phyloP scores from a whole-genome alignment of 2,888 invertebrate genomes.

The Eupithecia pulchellata region DNA sequence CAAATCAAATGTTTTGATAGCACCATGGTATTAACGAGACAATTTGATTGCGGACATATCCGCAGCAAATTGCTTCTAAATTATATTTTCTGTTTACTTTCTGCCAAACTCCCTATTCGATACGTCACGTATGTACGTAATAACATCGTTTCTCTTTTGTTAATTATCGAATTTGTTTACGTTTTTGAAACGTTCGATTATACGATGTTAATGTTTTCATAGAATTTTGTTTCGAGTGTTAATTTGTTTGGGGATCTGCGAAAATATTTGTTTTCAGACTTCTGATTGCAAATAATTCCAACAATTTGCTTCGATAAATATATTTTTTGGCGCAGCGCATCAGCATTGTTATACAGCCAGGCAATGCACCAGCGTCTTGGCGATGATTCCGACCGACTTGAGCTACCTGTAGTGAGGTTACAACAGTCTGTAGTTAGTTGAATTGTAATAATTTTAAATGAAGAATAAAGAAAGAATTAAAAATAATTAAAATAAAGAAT shows the following conservation, averaged over 20 bases:
- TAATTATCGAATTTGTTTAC: slow-evolving; percentile 76
- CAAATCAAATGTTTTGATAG: slow-evolving; percentile 86
- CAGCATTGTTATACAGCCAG: too few species aligned
- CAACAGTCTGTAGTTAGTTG: too few species aligned
- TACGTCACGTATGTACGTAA: slow-evolving; percentile 70
- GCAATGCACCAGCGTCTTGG: too few species aligned
- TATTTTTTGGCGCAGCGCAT: too few species aligned
- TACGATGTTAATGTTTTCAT: slow-evolving; percentile 47
- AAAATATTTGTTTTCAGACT: slow-evolving; percentile 7
- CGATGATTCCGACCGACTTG: too few species aligned
- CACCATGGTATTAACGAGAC: slow-evolving; percentile 84
- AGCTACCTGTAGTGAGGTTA: too few species aligned
- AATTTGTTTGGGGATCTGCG: slow-evolving; percentile 29
- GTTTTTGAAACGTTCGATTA: slow-evolving; percentile 62
- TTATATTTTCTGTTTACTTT: slow-evolving; percentile 86
- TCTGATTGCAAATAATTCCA: background rate
- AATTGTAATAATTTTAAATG: too few species aligned
- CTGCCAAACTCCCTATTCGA: slow-evolving; percentile 81
- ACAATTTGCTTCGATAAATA: background rate
- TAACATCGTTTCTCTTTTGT: slow-evolving; percentile 73
- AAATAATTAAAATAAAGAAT: too few species aligned
- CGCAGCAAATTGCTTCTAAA: slow-evolving; percentile 85
- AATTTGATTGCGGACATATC: slow-evolving; percentile 86
- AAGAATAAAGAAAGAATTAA: too few species aligned
- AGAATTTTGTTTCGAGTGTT: slow-evolving; percentile 44